These are phyloP conservation scores for Parasteatoda tepidariorum DNA, from an alignment of 1,140 invertebrate species.

Conservation along the genomic window DNA sequence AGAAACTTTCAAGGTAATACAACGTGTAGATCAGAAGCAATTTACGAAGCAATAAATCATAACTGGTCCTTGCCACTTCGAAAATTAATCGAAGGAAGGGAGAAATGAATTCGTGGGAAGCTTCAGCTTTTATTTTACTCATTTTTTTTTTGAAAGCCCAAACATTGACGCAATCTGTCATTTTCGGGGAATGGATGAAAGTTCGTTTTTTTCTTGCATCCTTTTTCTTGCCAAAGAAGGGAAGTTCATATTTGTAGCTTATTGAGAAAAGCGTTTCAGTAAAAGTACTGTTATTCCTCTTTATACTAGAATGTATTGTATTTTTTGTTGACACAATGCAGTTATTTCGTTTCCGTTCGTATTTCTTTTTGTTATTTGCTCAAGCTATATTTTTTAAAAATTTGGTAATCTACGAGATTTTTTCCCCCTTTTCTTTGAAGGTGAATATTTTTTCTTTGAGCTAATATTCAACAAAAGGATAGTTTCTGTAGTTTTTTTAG, in stretches of 20 bases:
- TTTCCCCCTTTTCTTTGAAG: too few species aligned
- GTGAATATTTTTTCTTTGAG: too few species aligned
- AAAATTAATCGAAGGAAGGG: constrained; percentile 27
- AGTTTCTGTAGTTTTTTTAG: too few species aligned
- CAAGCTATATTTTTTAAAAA: too few species aligned
- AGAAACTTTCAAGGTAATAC: not conserved
- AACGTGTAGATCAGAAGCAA: constrained; percentile 8
- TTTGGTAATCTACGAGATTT: too few species aligned
- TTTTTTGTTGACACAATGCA: too few species aligned
- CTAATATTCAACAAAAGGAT: too few species aligned
- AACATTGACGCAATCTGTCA: constrained; percentile 22
- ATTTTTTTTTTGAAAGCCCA: not conserved
- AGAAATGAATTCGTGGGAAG: constrained; percentile 3
- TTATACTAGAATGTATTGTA: too few species aligned
- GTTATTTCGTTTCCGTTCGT: too few species aligned
- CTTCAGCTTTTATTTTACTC: constrained; percentile 1
- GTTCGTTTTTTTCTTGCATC: not conserved
- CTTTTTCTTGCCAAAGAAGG: too few species aligned
- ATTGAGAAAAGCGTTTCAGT: constrained; percentile 8
- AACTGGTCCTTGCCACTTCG: constrained; percentile 23
- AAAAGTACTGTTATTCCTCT: constrained; percentile 30
- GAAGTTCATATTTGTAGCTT: constrained; percentile 10
- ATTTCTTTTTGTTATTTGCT: too few species aligned
- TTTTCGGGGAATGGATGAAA: not conserved
- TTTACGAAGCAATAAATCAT: constrained; percentile 23